These are phyloP conservation scores for Perizoma flavofasciatum DNA, from an alignment of 2,888 invertebrate species.

Conservation along the genomic window DNA sequence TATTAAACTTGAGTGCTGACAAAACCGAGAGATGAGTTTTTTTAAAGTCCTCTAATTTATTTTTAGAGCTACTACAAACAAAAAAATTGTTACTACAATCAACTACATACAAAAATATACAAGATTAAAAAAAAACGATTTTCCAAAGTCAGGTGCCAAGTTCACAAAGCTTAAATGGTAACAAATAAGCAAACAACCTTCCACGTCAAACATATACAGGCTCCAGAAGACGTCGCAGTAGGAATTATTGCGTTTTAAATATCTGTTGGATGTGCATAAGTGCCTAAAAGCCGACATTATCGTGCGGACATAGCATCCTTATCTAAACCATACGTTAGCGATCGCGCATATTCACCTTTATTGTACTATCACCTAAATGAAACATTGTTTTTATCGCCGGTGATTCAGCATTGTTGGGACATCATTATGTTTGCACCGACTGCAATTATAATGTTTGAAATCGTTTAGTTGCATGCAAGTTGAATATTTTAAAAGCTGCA, in stretches of 20 bases:
- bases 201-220: no score
- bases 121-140: no score
- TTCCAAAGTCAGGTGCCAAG: no score
- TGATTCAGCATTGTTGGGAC: conserved; percentile 36
- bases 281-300: conserved; percentile 56
- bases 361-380: conserved; percentile 50
- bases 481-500: conserved; percentile 13
- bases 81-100: no score
- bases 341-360: conserved; percentile 61
- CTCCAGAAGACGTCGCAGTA: no score
- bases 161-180: no score
- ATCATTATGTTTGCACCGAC: conserved; percentile 28
- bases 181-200: no score
- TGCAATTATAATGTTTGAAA: conserved; percentile 33
- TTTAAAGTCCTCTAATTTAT: no score
- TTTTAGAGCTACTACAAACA: no score
- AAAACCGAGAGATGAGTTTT: no score
- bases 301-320: conserved; percentile 54
- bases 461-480: conserved; percentile 32
- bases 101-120: no score
- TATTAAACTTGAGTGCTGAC: no score
- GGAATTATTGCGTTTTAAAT: conserved; percentile 6
- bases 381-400: conserved; percentile 35
- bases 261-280: conserved; percentile 17
- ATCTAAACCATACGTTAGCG: conserved; percentile 61